These are phyloP conservation scores for Zingel zingel DNA, from an alignment of 2,113 vertebrate genomes.

Conservation along the genomic window DNA sequence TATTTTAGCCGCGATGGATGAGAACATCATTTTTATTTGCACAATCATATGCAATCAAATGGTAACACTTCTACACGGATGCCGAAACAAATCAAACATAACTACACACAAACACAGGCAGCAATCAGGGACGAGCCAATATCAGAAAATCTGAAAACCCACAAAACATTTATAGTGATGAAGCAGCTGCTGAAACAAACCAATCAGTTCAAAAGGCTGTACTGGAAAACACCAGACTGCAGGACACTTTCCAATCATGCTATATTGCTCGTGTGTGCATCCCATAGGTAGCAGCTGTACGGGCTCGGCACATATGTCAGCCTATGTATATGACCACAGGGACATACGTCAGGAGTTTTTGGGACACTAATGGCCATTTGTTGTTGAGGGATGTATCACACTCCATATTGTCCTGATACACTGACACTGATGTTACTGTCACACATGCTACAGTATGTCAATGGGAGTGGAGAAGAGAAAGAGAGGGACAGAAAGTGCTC, in stretches of 20 bases:
- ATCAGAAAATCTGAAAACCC: constrained; percentile 3
- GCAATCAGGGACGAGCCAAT: constrained; percentile 42
- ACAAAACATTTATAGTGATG: constrained; percentile 26
- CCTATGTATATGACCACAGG: constrained; percentile 6
- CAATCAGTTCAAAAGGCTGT: constrained; percentile 59
- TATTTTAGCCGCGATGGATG: not conserved
- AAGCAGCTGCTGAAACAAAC: constrained; percentile 56
- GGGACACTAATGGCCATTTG: constrained; percentile 13
- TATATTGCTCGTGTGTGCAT: constrained; percentile 22
- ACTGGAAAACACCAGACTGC: constrained; percentile 48
- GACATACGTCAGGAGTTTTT: not conserved
- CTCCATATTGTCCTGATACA: not conserved
- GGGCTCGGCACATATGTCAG: constrained; percentile 1
- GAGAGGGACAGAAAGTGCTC: not conserved
- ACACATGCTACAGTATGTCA: not conserved
- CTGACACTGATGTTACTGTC: not conserved
- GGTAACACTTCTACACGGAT: constrained; percentile 3
- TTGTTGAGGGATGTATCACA: not conserved
- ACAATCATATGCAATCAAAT: constrained; percentile 48
- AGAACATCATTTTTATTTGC: constrained; percentile 2
- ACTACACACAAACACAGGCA: constrained; percentile 9
- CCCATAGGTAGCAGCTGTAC: constrained; percentile 28
- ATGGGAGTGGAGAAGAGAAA: not conserved
- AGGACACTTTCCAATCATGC: constrained; percentile 39
- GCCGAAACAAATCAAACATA: constrained; percentile 23